Base-by-base conservation (phyloP, 2,797 vertebrate species). In the Helicolenus hilgendorfi region DNA sequence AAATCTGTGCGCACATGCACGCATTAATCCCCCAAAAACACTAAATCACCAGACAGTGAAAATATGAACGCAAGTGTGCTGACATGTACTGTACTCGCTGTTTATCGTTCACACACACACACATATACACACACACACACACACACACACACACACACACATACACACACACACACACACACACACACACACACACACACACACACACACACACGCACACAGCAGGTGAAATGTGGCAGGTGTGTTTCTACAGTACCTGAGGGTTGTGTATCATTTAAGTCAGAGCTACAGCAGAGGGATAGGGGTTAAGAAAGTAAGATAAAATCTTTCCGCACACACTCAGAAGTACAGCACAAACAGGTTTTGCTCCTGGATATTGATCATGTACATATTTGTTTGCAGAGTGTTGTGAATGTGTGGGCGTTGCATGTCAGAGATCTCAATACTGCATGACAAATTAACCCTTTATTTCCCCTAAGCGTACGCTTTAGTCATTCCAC, bases 401-500 rank as follows among this genome's bases (percentile, higher is more conserved):
- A 72, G 26, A 27, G 35, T 86, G 36, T 83, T 77, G 55, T 86
- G 81, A 33, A 53, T 53, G 85, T 83, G 94, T 94, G 79, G 86
- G 93, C 31, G 90, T 84, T 70, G 65, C 45, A 75, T 85, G 72
- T 91, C 62, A 55, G 36, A 36, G 72, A 77, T 64, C 53, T 81
- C 60, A 81, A 33, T 70, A 56, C 77, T 83, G 92, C 79, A 55
- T 87, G 41, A 81, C 76, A 93, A 83, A 93, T 95, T 88, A 94
- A 93, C 88, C 90, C 91, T 95, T 94, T 88, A 65, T 67, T 92
- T 91, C 78, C 92, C 89, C 79, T 78, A 38, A 79, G 49, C 55
- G 59, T 68, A 22, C 41, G 41, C 81, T 91, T 72, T 87, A 95
- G 83, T 96, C 95, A 95, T 95, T 95, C 88, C 91, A 89, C 74